phyloP scores from a whole-genome alignment of 2,888 invertebrate species.

The Andrena haemorrhoa region DNA sequence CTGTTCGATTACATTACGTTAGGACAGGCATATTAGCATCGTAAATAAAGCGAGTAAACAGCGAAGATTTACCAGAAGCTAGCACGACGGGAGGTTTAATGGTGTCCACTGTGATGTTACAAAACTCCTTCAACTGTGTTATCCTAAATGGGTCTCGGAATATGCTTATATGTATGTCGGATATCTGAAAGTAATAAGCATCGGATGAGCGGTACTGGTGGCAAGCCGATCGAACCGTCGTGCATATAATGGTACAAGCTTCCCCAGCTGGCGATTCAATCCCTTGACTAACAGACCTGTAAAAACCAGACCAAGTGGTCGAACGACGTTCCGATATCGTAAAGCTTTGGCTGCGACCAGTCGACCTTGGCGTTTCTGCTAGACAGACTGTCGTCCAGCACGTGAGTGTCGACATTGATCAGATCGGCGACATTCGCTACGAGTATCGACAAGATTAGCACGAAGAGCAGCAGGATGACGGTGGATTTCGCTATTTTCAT shows the following conservation, averaged over 20 bases:
- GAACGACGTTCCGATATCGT: slow-evolving; percentile 86
- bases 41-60: background rate
- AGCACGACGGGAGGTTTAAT: slow-evolving; percentile 92
- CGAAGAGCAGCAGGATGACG: slow-evolving; percentile 87
- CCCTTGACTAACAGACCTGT: slow-evolving; percentile 86
- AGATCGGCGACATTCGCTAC: slow-evolving; percentile 90
- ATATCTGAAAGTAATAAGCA: slow-evolving; percentile 87
- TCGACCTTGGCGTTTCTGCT: slow-evolving; percentile 49
- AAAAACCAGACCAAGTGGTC: slow-evolving; percentile 91
- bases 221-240: background rate
- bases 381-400: slow-evolving; percentile 60
- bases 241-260: background rate
- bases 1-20: slow-evolving; percentile 78
- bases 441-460: slow-evolving; percentile 89
- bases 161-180: slow-evolving; percentile 95
- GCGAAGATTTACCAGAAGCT: slow-evolving; percentile 88
- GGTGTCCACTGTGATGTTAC: slow-evolving; percentile 89
- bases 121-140: slow-evolving; percentile 92
- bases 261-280: background rate
- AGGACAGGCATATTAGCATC: background rate
- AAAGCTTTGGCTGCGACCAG: slow-evolving; percentile 76
- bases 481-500: slow-evolving; percentile 90
- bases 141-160: slow-evolving; percentile 91
- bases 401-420: slow-evolving; percentile 87
- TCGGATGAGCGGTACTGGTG: background rate